These are phyloP conservation scores for Aphidius gifuensis DNA, from an alignment of 1,140 invertebrate genomes.

Conservation along the genomic window DNA sequence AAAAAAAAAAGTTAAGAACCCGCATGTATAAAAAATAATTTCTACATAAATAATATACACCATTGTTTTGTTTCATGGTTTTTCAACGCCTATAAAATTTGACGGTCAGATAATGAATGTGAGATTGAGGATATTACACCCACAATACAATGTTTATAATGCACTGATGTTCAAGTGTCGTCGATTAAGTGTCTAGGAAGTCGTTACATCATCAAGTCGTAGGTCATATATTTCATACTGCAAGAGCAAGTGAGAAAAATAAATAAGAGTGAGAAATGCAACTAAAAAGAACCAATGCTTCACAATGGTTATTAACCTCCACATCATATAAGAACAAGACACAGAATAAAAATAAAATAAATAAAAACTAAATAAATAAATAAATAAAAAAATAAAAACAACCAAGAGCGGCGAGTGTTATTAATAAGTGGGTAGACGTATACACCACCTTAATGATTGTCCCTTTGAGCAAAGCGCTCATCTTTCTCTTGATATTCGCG, in stretches of 20 bases:
- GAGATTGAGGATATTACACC: too few relatives aligned
- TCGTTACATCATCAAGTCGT: conserved; percentile 49
- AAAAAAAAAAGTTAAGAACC: too few relatives aligned
- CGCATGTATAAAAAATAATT: too few relatives aligned
- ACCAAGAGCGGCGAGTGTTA: conserved; percentile 31
- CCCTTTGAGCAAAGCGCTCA: conserved; percentile 18
- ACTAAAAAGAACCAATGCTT: conserved; percentile 27
- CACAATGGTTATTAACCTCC: conserved; percentile 49
- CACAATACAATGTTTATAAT: too few relatives aligned
- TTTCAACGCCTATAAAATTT: too few relatives aligned
- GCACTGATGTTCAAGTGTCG: too few relatives aligned
- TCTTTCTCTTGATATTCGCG: conserved; percentile 3
- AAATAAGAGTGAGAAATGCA: conserved; percentile 30
- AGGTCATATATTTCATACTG: conserved; percentile 47
- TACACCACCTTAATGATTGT: conserved; percentile 25
- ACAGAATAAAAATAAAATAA: conserved; percentile 13
- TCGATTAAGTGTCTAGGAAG: conserved; percentile 37
- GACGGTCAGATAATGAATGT: too few relatives aligned
- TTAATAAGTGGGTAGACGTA: conserved; percentile 35
- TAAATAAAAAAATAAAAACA: conserved; percentile 16
- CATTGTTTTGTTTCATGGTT: too few relatives aligned
- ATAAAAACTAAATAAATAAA: conserved; percentile 16
- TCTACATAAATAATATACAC: too few relatives aligned
- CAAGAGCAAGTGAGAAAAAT: too few relatives aligned
- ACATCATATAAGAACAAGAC: conserved; percentile 22